These are phyloP conservation scores for Epistrophella euchroma DNA, from an alignment of 2,888 invertebrate species.

Conservation along the genomic window DNA sequence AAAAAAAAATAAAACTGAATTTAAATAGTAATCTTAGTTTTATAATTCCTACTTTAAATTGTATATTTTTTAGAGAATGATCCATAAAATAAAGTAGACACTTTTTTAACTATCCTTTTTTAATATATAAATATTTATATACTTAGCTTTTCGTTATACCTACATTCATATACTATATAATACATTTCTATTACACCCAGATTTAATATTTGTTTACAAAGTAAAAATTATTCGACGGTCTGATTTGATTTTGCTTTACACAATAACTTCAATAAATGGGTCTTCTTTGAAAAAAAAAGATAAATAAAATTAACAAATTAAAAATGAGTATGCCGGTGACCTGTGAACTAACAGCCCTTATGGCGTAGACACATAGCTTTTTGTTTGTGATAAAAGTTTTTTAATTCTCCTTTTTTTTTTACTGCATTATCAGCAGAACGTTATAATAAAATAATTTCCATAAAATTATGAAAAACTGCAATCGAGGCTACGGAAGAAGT, in stretches of 20 bases:
- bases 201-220: slow-evolving; percentile 10
- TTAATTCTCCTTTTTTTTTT: slow-evolving; percentile 21
- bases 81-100: slow-evolving; percentile 33
- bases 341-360: slow-evolving; percentile 23
- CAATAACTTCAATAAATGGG: neutral
- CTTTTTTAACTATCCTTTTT: slow-evolving; percentile 2
- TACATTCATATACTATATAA: neutral
- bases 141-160: slow-evolving; percentile 32
- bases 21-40: neutral
- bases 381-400: neutral
- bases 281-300: neutral
- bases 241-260: slow-evolving; percentile 52
- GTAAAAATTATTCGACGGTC: neutral
- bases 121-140: slow-evolving; percentile 12
- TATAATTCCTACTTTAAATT: slow-evolving; percentile 2
- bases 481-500: slow-evolving; percentile 7
- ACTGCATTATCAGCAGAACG: slow-evolving; percentile 55
- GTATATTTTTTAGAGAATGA: slow-evolving; percentile 62
- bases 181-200: slow-evolving; percentile 34
- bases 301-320: slow-evolving; percentile 3
- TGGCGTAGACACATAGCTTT: neutral
- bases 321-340: slow-evolving; percentile 19
- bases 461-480: slow-evolving; percentile 63
- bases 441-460: slow-evolving; percentile 60
- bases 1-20: slow-evolving; percentile 20